These are phyloP conservation scores for Allacma fusca DNA, from an alignment of 2,888 invertebrate genomes.

Conservation along the genomic window DNA sequence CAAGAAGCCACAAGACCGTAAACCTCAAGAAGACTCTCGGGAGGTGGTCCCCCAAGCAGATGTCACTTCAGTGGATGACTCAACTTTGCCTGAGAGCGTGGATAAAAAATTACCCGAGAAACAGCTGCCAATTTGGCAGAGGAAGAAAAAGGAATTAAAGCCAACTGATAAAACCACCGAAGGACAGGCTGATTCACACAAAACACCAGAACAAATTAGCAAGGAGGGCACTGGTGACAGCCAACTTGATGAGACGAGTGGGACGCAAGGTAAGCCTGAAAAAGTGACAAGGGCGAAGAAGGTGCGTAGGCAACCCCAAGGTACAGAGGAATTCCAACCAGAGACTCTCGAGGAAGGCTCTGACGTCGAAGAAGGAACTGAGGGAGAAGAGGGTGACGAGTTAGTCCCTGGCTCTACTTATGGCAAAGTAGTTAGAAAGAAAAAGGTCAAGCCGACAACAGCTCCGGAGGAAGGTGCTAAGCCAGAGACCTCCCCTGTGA, in stretches of 20 bases:
- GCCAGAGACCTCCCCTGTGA: background rate
- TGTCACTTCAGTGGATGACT: background rate
- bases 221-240: constrained; percentile 1
- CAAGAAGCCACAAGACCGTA: background rate
- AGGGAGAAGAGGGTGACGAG: constrained; percentile 19
- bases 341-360: background rate
- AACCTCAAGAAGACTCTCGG: background rate
- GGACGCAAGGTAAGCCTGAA: constrained; percentile 29
- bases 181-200: background rate
- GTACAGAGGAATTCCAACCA: background rate
- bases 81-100: background rate
- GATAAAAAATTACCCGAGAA: constrained; percentile 21
- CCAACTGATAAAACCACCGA: constrained; percentile 25
- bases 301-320: constrained; percentile 10
- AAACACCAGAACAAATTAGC: background rate
- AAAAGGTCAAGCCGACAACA: background rate
- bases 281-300: constrained; percentile 6
- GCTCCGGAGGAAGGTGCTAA: background rate
- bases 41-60: constrained; percentile 24
- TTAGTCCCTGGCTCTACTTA: constrained; percentile 28
- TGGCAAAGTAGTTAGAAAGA: constrained; percentile 16
- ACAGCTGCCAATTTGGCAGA: constrained; percentile 43
- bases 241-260: constrained; percentile 27
- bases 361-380: background rate
- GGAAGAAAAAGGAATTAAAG: constrained; percentile 36